These are phyloP conservation scores for Heterohyrax brucei DNA, from an alignment of 2,797 vertebrate genomes.

Conservation along the genomic window DNA sequence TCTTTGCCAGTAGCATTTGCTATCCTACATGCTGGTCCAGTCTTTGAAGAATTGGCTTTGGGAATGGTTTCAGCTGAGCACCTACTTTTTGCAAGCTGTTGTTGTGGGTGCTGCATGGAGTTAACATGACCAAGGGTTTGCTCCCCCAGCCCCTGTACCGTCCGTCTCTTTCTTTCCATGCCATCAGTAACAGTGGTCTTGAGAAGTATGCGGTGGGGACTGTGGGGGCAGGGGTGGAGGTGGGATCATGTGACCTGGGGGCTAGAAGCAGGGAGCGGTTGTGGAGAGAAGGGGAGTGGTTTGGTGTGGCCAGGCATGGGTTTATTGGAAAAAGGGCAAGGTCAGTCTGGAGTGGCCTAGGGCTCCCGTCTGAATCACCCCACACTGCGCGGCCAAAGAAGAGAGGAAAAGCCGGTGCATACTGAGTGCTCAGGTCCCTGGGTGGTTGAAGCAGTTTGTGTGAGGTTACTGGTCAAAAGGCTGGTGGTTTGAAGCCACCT, in stretches of 20 bases:
- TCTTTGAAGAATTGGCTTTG: no score
- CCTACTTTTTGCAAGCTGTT: background rate
- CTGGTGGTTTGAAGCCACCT: background rate
- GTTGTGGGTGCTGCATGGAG: background rate
- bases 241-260: background rate
- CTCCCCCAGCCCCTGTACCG: no score
- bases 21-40: no score
- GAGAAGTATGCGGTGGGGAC: background rate
- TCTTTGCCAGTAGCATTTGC: no score
- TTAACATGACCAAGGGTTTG: background rate
- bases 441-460: background rate
- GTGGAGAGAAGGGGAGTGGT: background rate
- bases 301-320: background rate
- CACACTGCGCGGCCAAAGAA: background rate
- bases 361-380: background rate
- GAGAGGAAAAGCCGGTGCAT: background rate
- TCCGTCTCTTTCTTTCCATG: slow-evolving; percentile 24
- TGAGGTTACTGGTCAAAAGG: background rate
- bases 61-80: background rate
- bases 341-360: background rate
- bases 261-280: background rate
- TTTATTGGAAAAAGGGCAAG: background rate
- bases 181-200: background rate
- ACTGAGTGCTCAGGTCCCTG: background rate
- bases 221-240: background rate